Conservation (phyloP, 2,113 vertebrate genomes). For the Euleptes europaea region DNA sequence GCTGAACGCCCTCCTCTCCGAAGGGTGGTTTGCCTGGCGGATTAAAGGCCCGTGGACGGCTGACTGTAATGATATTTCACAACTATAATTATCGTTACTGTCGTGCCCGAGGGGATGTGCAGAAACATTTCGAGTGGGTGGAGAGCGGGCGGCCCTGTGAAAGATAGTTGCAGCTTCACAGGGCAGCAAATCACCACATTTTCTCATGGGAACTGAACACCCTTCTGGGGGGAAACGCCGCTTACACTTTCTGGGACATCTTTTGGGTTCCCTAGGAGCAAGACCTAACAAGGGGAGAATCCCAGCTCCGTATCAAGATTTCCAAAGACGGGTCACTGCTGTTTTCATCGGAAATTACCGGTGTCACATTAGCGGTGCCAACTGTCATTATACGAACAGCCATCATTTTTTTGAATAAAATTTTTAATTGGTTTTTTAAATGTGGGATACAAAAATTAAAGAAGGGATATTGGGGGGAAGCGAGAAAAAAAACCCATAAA, state of each 20-base stretch:
- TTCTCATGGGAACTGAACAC: constrained; percentile 68
- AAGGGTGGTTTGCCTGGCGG: neutral
- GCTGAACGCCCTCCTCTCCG: neutral
- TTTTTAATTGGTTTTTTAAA: too few relatives aligned
- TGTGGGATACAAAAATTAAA: too few relatives aligned
- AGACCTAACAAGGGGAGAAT: neutral
- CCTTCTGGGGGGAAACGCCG: constrained; percentile 30
- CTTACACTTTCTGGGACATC: constrained; percentile 31
- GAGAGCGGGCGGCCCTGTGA: constrained; percentile 56
- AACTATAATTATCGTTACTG: constrained; percentile 62
- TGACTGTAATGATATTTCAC: constrained; percentile 60
- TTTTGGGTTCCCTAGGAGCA: neutral
- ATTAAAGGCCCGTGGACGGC: constrained; percentile 1
- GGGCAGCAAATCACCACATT: constrained; percentile 56
- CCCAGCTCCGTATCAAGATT: neutral
- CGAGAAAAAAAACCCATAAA: too few relatives aligned
- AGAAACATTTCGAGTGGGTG: constrained; percentile 58
- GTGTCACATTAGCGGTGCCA: neutral
- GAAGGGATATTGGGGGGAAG: too few relatives aligned
- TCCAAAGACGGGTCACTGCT: neutral
- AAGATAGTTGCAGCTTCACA: constrained; percentile 65
- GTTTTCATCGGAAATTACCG: neutral
- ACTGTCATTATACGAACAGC: too few relatives aligned
- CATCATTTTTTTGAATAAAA: too few relatives aligned
- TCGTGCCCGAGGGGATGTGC: constrained; percentile 59